Evolutionary conservation across 2,888 invertebrate species (phyloP).

Genomic region (Cephus pygmeus): DNA sequence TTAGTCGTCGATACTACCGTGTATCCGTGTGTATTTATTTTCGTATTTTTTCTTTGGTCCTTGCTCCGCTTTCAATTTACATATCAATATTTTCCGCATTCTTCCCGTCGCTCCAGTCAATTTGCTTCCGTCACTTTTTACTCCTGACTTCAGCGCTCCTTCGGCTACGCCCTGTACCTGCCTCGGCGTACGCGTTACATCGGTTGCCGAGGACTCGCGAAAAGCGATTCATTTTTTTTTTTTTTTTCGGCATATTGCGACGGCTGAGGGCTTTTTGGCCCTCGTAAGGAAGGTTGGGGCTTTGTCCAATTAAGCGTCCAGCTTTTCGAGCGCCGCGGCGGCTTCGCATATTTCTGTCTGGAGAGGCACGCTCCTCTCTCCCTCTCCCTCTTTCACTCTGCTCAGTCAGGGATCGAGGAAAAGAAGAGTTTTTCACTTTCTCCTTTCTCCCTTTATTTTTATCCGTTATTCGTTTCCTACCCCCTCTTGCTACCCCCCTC

Average conservation of each 20-base stretch:
- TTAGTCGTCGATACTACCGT: conserved; percentile 15
- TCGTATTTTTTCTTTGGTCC: background rate
- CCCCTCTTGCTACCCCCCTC: conserved; percentile 9
- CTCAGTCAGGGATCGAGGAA: background rate
- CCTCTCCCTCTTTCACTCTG: background rate
- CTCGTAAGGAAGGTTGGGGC: conserved; percentile 55
- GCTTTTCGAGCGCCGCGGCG: conserved; percentile 56
- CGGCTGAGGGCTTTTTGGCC: conserved; percentile 45
- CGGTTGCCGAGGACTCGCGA: conserved; percentile 28
- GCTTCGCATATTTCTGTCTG: conserved; percentile 62
- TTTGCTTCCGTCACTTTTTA: background rate
- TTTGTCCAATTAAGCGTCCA: conserved; percentile 66
- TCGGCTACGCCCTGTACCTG: background rate
- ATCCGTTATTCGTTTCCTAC: conserved; percentile 4
- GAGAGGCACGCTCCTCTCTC: conserved; percentile 40
- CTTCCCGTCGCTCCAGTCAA: conserved; percentile 15
- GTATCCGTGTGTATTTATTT: background rate
- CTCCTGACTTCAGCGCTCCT: conserved; percentile 10
- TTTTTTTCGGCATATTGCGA: conserved; percentile 58
- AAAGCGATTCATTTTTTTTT: conserved; percentile 52
- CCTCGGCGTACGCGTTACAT: background rate
- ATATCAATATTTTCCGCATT: conserved; percentile 11
- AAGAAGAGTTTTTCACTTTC: conserved; percentile 11
- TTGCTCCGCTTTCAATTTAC: conserved; percentile 20
- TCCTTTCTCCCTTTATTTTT: conserved; percentile 12